Conservation (phyloP, 2,888 invertebrate species). For the Caradrina kadenii region DNA sequence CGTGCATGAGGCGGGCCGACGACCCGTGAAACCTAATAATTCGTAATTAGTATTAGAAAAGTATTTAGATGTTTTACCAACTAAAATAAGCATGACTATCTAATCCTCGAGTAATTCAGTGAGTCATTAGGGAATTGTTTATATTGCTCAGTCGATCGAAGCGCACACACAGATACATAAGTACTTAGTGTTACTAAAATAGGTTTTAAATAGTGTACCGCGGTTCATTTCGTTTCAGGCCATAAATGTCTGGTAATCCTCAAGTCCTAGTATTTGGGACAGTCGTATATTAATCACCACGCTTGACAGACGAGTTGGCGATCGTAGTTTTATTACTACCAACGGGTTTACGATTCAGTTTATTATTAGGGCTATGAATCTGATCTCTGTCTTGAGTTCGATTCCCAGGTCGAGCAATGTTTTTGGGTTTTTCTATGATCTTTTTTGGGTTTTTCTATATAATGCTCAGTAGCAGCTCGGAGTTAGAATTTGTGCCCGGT, state of each 20-base stretch:
- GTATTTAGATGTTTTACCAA: conserved; percentile 2
- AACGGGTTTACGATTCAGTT: conserved; percentile 7
- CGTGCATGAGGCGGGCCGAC: too few relatives aligned
- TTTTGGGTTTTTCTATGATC: too few relatives aligned
- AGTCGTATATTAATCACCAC: background rate
- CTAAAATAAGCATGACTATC: conserved; percentile 35
- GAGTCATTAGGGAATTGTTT: conserved; percentile 55
- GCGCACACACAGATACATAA: conserved; percentile 8
- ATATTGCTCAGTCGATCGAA: conserved; percentile 36
- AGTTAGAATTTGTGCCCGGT: too few relatives aligned
- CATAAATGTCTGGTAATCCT: conserved; percentile 8
- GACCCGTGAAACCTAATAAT: background rate
- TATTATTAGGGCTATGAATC: background rate
- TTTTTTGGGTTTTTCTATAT: too few relatives aligned
- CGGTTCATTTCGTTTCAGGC: conserved; percentile 7
- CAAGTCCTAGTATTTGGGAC: background rate
- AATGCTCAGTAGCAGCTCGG: too few relatives aligned
- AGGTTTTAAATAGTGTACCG: conserved; percentile 19
- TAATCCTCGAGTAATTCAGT: conserved; percentile 47
- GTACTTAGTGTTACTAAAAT: conserved; percentile 27
- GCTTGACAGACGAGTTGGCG: conserved; percentile 8
- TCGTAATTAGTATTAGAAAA: background rate
- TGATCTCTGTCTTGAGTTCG: too few relatives aligned
- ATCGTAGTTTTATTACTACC: conserved; percentile 1
- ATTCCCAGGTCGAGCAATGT: too few relatives aligned